Evolutionary conservation across 2,113 vertebrate species (phyloP).

Genomic region (Cyprinodon variegatus): DNA sequence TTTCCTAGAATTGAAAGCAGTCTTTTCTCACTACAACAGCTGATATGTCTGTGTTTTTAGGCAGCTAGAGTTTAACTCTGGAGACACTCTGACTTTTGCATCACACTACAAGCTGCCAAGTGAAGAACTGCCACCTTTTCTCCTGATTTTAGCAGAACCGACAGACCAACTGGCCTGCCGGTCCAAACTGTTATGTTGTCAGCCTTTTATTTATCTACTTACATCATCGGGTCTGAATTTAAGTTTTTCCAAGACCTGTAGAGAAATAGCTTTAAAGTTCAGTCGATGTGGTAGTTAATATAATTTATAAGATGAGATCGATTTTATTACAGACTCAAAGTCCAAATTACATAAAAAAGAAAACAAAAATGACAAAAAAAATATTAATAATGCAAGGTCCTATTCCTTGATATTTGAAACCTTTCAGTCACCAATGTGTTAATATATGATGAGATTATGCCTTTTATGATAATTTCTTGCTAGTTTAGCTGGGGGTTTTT

Average conservation of each 20-base stretch:
- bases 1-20: conserved; percentile 38
- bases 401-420: too few species aligned
- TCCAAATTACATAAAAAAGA: too few species aligned
- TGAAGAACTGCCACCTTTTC: conserved; percentile 21
- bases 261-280: neutral
- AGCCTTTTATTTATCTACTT: conserved; percentile 3
- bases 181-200: conserved; percentile 15
- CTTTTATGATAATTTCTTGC: too few species aligned
- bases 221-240: neutral
- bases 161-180: conserved; percentile 2
- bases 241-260: neutral
- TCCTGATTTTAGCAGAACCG: conserved; percentile 10
- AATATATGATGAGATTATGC: too few species aligned
- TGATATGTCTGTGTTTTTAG: conserved; percentile 40
- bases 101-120: conserved; percentile 27
- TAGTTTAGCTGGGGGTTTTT: too few species aligned
- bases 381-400: too few species aligned
- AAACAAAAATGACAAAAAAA: too few species aligned
- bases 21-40: conserved; percentile 31
- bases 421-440: too few species aligned
- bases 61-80: conserved; percentile 7
- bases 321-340: too few species aligned
- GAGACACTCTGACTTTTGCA: conserved; percentile 23
- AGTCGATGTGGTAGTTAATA: neutral
- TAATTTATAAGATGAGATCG: too few species aligned